These are phyloP conservation scores for Polyommatus icarus DNA, from an alignment of 2,888 invertebrate genomes.

Conservation along the genomic window DNA sequence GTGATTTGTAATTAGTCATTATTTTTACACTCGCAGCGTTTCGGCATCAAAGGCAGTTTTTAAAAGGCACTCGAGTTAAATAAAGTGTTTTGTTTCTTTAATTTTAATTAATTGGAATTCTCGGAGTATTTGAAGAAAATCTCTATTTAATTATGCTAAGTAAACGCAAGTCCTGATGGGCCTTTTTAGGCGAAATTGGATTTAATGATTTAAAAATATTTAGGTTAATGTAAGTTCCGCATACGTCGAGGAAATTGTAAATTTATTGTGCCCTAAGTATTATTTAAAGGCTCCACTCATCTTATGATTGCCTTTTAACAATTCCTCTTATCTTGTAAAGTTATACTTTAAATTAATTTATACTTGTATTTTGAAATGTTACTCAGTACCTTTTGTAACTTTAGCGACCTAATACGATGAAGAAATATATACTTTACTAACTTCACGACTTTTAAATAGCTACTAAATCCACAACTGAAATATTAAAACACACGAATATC, in stretches of 20 bases:
- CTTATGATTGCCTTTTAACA: background rate
- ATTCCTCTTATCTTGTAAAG: background rate
- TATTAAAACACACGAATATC: background rate
- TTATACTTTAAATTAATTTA: no score
- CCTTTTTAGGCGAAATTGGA: background rate
- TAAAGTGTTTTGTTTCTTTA: conserved; percentile 4
- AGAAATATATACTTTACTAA: no score
- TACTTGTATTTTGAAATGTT: no score
- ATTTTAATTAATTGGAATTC: conserved; percentile 24
- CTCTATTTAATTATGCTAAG: conserved; percentile 30
- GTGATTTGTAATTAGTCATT: background rate
- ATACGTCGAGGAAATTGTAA: background rate
- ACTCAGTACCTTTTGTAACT: no score
- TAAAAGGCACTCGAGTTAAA: conserved; percentile 3
- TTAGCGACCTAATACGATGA: no score
- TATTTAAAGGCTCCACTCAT: background rate
- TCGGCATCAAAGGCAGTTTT: background rate
- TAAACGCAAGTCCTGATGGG: conserved; percentile 16
- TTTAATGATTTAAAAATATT: conserved; percentile 21
- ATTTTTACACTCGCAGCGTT: background rate
- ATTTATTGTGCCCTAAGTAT: background rate
- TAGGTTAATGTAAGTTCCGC: background rate
- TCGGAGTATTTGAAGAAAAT: background rate
- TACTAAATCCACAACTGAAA: background rate
- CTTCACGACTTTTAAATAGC: background rate